Evolutionary conservation across 2,113 vertebrate genomes (phyloP).

Genomic region (Lagenorhynchus albirostris): DNA sequence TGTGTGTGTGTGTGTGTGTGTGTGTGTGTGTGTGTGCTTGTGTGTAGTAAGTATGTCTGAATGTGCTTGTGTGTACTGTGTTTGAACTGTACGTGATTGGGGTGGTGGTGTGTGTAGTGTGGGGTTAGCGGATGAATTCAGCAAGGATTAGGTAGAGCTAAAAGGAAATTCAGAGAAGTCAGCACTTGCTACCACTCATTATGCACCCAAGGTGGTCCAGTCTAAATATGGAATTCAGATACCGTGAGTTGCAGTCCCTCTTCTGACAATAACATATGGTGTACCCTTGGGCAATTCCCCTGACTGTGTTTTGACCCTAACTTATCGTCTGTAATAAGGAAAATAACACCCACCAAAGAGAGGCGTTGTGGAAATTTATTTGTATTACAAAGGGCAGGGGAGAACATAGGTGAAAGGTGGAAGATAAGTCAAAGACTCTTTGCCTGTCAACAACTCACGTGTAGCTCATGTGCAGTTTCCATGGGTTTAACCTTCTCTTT

Average conservation of each 20-base stretch:
- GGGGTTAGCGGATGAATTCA: not conserved
- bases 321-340: constrained; percentile 49
- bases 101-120: too few species aligned
- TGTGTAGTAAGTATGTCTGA: not conserved
- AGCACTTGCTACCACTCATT: not conserved
- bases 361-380: constrained; percentile 39
- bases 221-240: constrained; percentile 32
- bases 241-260: not conserved
- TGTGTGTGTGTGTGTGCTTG: not conserved
- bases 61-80: not conserved
- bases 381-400: constrained; percentile 21
- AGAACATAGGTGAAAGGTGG: not conserved
- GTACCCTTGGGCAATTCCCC: not conserved
- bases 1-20: not conserved
- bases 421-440: constrained; percentile 41
- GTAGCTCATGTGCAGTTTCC: not conserved
- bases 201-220: not conserved
- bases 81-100: not conserved
- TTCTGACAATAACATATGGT: constrained; percentile 33
- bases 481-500: not conserved
- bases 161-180: not conserved
- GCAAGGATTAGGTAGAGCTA: not conserved
- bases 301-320: constrained; percentile 38
- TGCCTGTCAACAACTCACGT: not conserved
- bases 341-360: constrained; percentile 35